These are phyloP conservation scores for Tinamus major DNA, from an alignment of 2,797 vertebrate species.

Conservation along the genomic window DNA sequence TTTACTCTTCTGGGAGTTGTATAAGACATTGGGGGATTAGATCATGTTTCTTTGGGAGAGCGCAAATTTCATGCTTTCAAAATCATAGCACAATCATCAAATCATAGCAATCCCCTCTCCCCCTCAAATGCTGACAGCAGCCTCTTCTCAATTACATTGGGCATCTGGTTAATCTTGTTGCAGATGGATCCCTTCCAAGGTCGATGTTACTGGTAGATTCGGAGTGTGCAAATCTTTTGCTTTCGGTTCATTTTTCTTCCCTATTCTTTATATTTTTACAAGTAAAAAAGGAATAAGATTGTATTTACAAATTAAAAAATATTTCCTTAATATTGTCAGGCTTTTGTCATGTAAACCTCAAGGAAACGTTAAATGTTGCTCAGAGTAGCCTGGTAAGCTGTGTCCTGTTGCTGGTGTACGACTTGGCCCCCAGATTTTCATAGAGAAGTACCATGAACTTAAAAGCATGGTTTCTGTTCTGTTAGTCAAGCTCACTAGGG, in stretches of 20 bases:
- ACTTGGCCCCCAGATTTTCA: background rate
- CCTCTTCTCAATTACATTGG: rapidly evolving
- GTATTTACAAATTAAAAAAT: background rate
- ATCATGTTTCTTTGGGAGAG: background rate
- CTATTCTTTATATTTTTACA: background rate
- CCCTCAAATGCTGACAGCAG: background rate
- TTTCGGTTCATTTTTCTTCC: background rate
- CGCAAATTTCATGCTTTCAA: background rate
- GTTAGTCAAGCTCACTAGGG: background rate
- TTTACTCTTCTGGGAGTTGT: background rate
- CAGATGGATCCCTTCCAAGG: background rate
- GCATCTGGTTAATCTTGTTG: background rate
- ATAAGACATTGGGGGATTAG: background rate
- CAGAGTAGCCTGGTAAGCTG: background rate
- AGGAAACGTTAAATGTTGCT: background rate
- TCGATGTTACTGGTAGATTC: background rate
- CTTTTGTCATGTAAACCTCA: background rate
- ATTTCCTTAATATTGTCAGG: background rate
- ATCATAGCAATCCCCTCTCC: rapidly evolving
- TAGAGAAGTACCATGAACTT: background rate
- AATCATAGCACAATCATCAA: rapidly evolving
- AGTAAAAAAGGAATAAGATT: background rate
- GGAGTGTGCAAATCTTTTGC: background rate
- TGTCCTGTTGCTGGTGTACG: rapidly evolving
- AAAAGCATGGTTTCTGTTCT: background rate